A percentile compares a stretch with the other conserved stretches of the same genome.
Evolutionary conservation across 2,888 invertebrate species (phyloP).

Genomic region (Brenthis hecate): DNA sequence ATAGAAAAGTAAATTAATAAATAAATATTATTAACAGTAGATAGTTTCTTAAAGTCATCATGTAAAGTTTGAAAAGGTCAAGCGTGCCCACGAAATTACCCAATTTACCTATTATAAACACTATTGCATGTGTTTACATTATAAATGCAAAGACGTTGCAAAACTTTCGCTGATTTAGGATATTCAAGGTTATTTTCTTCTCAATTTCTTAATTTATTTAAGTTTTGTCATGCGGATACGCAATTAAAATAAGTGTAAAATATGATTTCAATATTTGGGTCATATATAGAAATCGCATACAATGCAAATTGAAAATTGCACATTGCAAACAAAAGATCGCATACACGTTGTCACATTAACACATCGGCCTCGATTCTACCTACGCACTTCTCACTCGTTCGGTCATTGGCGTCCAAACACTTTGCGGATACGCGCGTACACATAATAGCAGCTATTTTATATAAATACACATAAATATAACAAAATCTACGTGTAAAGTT

Average conservation of each 20-base stretch:
- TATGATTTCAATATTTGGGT: constrained; percentile 30
- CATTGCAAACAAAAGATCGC: constrained; percentile 58
- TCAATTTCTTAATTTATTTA: background rate
- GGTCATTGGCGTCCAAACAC: constrained; percentile 64
- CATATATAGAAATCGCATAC: constrained; percentile 50
- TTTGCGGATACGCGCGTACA: constrained; percentile 38
- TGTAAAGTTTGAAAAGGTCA: constrained; percentile 1
- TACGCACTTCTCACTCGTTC: constrained; percentile 59
- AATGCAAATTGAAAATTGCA: constrained; percentile 68
- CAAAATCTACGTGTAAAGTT: constrained; percentile 38
- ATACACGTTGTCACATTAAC: constrained; percentile 55
- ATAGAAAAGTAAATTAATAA: background rate
- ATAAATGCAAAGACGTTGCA: constrained; percentile 16
- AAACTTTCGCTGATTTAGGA: constrained; percentile 10
- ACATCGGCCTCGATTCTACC: constrained; percentile 67
- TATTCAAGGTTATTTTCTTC: constrained; percentile 12
- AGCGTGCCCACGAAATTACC: background rate
- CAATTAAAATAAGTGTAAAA: constrained; percentile 6
- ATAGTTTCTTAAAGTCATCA: background rate
- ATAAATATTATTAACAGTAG: background rate
- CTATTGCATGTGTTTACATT: constrained; percentile 19
- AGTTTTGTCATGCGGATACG: background rate
- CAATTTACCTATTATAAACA: constrained; percentile 3
- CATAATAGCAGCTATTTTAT: constrained; percentile 41
- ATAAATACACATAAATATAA: constrained; percentile 22